Conservation (phyloP, 1,140 invertebrate species). For the Geopemphigus sp. region DNA sequence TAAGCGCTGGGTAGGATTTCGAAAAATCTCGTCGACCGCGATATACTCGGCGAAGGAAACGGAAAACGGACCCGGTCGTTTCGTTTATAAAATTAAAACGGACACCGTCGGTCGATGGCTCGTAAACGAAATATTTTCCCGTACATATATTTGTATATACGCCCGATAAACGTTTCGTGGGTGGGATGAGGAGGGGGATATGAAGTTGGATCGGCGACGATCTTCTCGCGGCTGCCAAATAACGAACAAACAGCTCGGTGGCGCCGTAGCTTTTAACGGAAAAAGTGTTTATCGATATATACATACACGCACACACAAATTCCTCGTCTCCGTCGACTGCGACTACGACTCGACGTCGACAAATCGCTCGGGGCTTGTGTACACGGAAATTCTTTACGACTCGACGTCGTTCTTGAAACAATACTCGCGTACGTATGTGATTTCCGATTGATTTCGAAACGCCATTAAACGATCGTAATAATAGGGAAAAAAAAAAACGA, state of each 20-base stretch:
- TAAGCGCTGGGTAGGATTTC: too few species aligned
- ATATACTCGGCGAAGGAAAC: background rate
- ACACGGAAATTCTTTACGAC: background rate
- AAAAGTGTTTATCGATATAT: constrained; percentile 40
- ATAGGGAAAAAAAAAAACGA: background rate
- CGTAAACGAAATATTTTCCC: background rate
- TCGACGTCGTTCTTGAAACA: background rate
- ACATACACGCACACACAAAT: too few species aligned
- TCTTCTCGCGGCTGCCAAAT: constrained; percentile 21
- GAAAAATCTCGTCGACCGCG: background rate
- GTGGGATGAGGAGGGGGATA: too few species aligned
- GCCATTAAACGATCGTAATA: background rate
- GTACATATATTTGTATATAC: background rate
- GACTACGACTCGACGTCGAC: too few species aligned
- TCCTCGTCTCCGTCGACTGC: too few species aligned
- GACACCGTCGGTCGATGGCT: background rate
- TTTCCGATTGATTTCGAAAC: background rate
- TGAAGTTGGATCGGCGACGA: background rate
- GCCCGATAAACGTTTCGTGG: too few species aligned
- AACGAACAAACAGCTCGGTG: background rate
- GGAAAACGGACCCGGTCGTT: background rate
- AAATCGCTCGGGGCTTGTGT: too few species aligned
- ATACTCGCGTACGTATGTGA: background rate
- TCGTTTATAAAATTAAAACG: background rate
- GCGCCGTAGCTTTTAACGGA: constrained; percentile 29